Evolutionary conservation across 2,797 vertebrate species (phyloP), one percentile per base, ranked within the genome.

Genomic region (Telmatherina bonti): DNA sequence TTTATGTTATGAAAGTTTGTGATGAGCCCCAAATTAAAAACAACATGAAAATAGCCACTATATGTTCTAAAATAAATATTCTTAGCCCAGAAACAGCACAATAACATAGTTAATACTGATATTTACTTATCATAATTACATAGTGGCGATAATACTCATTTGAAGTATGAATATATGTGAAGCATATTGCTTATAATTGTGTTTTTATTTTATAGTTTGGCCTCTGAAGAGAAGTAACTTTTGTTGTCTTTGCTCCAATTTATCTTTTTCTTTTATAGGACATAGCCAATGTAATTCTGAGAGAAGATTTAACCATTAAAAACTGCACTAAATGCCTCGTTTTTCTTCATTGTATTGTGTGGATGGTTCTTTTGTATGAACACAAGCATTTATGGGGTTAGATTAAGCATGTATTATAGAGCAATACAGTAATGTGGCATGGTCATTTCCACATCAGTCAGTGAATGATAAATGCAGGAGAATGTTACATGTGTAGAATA

Each of bases 401-500:
- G 20, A 16, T 57, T 29, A 24, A 72, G 38, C 30, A 12, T 10
- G 6, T 20, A 70, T 43, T 41, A 49, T 54, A 18, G 5, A 27
- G 61, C 70, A 24, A 59, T 58, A 45, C 41, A 9, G 18, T n/a
- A 16, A 59, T 41, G 31, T 38, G 62, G 30, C 16, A 15, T 59
- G 60, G 61, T 2, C 9, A 11, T 33, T 76, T 64, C 33, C 63
- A 64, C 43, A 65, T 64, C 52, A 76, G 26, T 49, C 57, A 47
- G 63, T 62, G 45, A 71, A 66, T 54, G 74, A 74, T 74, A 45
- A 79, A 67, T 61, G 66, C 27, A 72, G 67, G 45, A 67, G 43
- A 62, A 69, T 59, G 52, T 53, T 63, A 16, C 38, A 60, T 70
- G 66, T 36, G 62, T 62, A 59, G 85, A 89, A 81, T 85, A 85